Base-by-base conservation (phyloP, 2,113 vertebrate genomes). In the Chrysochloris asiatica region DNA sequence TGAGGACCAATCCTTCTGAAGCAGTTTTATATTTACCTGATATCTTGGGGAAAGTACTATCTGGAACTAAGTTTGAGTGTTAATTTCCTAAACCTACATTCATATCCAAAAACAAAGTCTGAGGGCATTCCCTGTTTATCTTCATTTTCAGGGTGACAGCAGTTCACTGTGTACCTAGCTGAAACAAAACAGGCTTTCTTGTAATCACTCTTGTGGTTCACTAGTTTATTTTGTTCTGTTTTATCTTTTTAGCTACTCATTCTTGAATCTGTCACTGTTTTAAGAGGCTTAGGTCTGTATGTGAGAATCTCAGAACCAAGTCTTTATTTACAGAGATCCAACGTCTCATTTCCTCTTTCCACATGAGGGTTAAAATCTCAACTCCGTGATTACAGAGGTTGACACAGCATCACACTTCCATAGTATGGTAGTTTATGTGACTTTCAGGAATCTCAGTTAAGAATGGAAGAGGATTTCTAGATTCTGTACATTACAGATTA, bases 61-160 rank as follows among this genome's bases (percentile, higher is more conserved):
- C 50, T 77, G 19, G 50, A 85, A 63, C 45, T 75, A 81, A 91
- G 28, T 89, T 10, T 91, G 56, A 73, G 50, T 75, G 76, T 79
- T 28, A 83, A 16, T 75, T 6, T 86, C 43, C 48, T 45, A 86
- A 86, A 73, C 7, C 17, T 59, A n/a, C 26, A 38, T 38, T 86
- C 43, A 16, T 81, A 67, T 50, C 8, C 5, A 4, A 52, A 45
- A n/a, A 61, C 61, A 82, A 28, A 79, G 8, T 63, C 2, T 54
- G 47, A 77, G 30, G 3, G 5, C 24, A 47, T 87, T 71, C 30
- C 33, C 8, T 76, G 8, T 76, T 24, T 47, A 36, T 47, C 26
- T 21, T 61, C 0, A 76, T 67, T 86, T 92, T 50, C n/a, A 82
- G 36, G 30, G 12, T 45, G 33, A 41, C 1, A 67, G 45, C 8